Evolutionary conservation across 2,888 invertebrate species (phyloP).

Genomic region (Temnothorax unifasciatus): DNA sequence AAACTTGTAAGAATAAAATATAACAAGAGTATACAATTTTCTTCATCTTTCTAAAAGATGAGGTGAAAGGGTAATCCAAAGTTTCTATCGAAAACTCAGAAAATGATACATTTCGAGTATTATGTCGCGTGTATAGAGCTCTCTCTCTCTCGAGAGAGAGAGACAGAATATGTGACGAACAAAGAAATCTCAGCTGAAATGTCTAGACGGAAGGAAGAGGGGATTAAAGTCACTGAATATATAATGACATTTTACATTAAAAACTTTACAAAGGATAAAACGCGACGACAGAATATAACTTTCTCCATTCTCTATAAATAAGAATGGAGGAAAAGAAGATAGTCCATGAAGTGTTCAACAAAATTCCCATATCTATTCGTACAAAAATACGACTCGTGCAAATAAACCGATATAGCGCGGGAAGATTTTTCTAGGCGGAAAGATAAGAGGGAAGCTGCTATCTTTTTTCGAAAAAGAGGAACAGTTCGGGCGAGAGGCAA

Average conservation of each 20-base stretch:
- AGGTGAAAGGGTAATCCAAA: background rate
- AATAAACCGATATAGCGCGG: background rate
- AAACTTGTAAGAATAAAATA: background rate
- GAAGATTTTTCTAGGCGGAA: constrained; percentile 12
- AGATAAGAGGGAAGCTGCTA: constrained; percentile 17
- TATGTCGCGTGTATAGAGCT: no score
- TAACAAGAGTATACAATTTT: background rate
- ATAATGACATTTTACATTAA: background rate
- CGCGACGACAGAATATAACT: background rate
- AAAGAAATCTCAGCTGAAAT: background rate
- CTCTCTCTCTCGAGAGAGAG: background rate
- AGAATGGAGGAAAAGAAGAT: background rate
- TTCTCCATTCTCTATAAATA: background rate
- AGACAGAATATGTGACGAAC: background rate
- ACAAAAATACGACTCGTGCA: background rate
- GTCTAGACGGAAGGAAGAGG: background rate
- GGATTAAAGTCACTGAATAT: constrained; percentile 12
- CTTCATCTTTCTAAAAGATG: background rate
- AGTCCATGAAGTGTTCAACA: no score
- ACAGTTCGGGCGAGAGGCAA: background rate
- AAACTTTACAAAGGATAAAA: background rate
- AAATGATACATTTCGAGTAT: background rate
- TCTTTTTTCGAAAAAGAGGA: constrained; percentile 20
- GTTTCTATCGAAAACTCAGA: background rate
- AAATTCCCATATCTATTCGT: background rate